Conservation (phyloP, 2,888 invertebrate genomes). For the Synanthedon tipuliformis region DNA sequence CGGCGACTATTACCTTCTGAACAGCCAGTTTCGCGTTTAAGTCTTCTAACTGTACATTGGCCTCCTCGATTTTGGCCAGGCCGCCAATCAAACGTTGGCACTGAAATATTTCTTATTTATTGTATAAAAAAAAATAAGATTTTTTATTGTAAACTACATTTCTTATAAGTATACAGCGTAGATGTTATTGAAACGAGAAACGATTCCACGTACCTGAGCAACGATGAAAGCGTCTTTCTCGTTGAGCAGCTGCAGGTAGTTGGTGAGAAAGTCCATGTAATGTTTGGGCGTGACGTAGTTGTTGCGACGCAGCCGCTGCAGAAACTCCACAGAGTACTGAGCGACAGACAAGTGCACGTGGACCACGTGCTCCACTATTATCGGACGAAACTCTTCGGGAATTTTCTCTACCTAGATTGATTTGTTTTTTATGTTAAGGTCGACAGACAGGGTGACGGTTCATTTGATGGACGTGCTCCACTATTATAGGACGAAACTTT, state of each 20-base stretch:
- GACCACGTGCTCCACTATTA: slow-evolving; percentile 86
- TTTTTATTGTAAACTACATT: neutral
- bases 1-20: slow-evolving; percentile 84
- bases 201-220: slow-evolving; percentile 43
- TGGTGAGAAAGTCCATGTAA: slow-evolving; percentile 87
- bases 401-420: slow-evolving; percentile 71
- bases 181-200: too few relatives aligned
- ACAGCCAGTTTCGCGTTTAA: slow-evolving; percentile 83
- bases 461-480: too few relatives aligned
- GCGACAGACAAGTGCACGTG: slow-evolving; percentile 84
- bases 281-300: slow-evolving; percentile 94
- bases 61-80: slow-evolving; percentile 87
- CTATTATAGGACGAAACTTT: too few relatives aligned
- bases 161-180: too few relatives aligned
- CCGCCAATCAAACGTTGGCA: slow-evolving; percentile 79
- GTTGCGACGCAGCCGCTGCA: slow-evolving; percentile 77
- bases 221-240: slow-evolving; percentile 75
- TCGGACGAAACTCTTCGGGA: slow-evolving; percentile 74
- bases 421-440: too few relatives aligned
- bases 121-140: neutral
- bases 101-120: slow-evolving; percentile 24
- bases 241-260: slow-evolving; percentile 80
- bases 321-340: slow-evolving; percentile 78
- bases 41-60: slow-evolving; percentile 82
- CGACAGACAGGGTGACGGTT: too few relatives aligned